These are phyloP conservation scores for Sussaba pulchella DNA, from an alignment of 2,888 invertebrate genomes.

Conservation along the genomic window DNA sequence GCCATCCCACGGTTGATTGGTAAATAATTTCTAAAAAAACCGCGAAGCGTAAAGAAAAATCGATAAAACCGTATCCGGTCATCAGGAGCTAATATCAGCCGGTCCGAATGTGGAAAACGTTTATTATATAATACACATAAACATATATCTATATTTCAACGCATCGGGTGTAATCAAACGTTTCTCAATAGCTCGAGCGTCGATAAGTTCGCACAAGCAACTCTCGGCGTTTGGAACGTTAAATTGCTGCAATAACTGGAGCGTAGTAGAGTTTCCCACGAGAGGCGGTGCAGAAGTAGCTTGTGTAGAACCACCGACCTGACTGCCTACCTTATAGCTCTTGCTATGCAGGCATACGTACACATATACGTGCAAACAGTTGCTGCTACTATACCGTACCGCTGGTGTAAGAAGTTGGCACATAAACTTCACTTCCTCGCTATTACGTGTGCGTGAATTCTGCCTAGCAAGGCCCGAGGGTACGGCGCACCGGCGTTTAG, in stretches of 20 bases:
- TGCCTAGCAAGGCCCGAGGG: constrained; percentile 56
- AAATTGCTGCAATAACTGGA: constrained; percentile 67
- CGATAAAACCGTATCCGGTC: no score
- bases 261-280: constrained; percentile 64
- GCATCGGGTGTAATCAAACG: constrained; percentile 56
- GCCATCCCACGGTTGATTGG: no score
- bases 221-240: constrained; percentile 63
- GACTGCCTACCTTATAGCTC: background rate
- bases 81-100: no score
- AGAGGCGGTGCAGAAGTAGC: constrained; percentile 17
- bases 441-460: constrained; percentile 67
- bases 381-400: constrained; percentile 5
- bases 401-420: constrained; percentile 68
- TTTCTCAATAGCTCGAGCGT: constrained; percentile 62
- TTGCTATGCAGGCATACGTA: background rate
- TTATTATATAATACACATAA: no score
- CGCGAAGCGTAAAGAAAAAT: no score
- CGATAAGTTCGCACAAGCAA: constrained; percentile 65
- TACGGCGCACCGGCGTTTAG: constrained; percentile 49
- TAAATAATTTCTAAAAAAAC: no score
- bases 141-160: background rate
- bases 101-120: background rate
- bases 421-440: constrained; percentile 71
- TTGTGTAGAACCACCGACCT: constrained; percentile 20
- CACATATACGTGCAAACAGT: background rate